phyloP scores from a whole-genome alignment of 2,888 invertebrate species.

The Rugalucina vietnamica region DNA sequence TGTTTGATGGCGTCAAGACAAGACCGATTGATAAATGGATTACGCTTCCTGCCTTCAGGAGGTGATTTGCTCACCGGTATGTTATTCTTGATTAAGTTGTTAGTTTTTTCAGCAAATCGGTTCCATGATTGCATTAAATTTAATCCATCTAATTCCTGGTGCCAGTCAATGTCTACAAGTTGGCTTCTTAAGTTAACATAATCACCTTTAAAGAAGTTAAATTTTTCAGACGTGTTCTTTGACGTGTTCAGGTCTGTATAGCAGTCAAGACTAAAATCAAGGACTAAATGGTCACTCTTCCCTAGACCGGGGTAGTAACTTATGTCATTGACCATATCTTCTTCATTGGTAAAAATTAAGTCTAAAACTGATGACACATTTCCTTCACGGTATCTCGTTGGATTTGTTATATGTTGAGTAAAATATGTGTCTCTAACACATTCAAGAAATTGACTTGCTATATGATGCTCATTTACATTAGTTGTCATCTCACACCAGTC shows the following conservation, averaged over 20 bases:
- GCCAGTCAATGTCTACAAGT: neutral
- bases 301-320: neutral
- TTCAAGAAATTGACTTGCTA: slow-evolving; percentile 1
- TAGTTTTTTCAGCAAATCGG: neutral
- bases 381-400: neutral
- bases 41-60: neutral
- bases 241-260: neutral
- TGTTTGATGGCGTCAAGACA: neutral
- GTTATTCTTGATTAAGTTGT: neutral
- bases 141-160: neutral
- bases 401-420: neutral
- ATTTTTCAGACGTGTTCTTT: neutral
- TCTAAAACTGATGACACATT: neutral
- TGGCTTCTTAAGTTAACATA: neutral
- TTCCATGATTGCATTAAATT: neutral
- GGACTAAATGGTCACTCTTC: neutral
- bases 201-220: neutral
- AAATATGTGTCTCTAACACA: neutral
- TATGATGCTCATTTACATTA: neutral
- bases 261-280: neutral
- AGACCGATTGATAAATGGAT: neutral
- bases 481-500: slow-evolving; percentile 2
- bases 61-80: neutral
- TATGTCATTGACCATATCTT: neutral
- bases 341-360: neutral